These are phyloP conservation scores for honey bee (Apis mellifera) DNA, from an alignment of 1,140 invertebrate genomes.

Conservation along the genomic window Amel_HAv3.1 CM009932.2:7816501-7817000, in stretches of 20 bases:
- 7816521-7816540: too few relatives aligned
- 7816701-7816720: not conserved
- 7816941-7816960: too few relatives aligned
- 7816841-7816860: not conserved
- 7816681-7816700: not conserved
- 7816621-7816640: not conserved
- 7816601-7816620: not conserved
- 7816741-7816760: not conserved
- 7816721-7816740: not conserved
- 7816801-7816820: not conserved
- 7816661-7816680: not conserved
- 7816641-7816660: not conserved
- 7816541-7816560: too few relatives aligned
- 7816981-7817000: not conserved
- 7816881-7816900: not conserved
- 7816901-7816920: too few relatives aligned
- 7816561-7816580: too few relatives aligned
- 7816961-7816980: not conserved
- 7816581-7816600: not conserved
- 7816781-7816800: not conserved
- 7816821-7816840: not conserved
- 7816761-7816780: not conserved
- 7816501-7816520: too few relatives aligned
- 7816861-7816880: conserved; percentile 11
- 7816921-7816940: too few relatives aligned